These are phyloP conservation scores for Gymnodraco acuticeps DNA, from an alignment of 2,797 vertebrate species.

Conservation along the genomic window DNA sequence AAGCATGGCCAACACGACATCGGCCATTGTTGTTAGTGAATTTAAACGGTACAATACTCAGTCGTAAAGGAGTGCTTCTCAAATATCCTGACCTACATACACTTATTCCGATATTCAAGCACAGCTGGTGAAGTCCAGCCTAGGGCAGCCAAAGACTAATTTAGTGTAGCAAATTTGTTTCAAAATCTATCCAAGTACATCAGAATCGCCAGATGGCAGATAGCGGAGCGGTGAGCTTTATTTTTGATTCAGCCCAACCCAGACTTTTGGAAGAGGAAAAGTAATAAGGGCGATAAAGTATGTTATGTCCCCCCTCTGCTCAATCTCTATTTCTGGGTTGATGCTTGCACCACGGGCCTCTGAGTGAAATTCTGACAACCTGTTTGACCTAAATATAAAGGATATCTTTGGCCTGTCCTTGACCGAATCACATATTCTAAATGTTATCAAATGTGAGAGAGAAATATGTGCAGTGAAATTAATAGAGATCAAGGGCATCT, in stretches of 20 bases:
- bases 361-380: conserved; percentile 66
- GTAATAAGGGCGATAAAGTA: conserved; percentile 47
- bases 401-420: conserved; percentile 73
- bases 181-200: conserved; percentile 66
- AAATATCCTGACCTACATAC: conserved; percentile 46
- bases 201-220: conserved; percentile 67
- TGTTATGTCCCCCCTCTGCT: conserved; percentile 55
- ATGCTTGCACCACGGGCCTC: conserved; percentile 57
- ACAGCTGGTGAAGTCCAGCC: conserved; percentile 65
- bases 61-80: conserved; percentile 48
- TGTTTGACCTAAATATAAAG: conserved; percentile 78
- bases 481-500: conserved; percentile 51
- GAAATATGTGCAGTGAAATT: conserved; percentile 13
- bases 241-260: conserved; percentile 48
- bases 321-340: conserved; percentile 73
- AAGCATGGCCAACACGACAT: conserved; percentile 22
- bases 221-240: conserved; percentile 48
- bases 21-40: conserved; percentile 31
- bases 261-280: conserved; percentile 34
- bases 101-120: conserved; percentile 48
- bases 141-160: conserved; percentile 67
- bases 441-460: conserved; percentile 45
- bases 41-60: conserved; percentile 35
- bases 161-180: conserved; percentile 73
- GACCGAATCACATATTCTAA: conserved; percentile 62